These are phyloP conservation scores for Perdita meconis DNA, from an alignment of 2,888 invertebrate species.

Conservation along the genomic window DNA sequence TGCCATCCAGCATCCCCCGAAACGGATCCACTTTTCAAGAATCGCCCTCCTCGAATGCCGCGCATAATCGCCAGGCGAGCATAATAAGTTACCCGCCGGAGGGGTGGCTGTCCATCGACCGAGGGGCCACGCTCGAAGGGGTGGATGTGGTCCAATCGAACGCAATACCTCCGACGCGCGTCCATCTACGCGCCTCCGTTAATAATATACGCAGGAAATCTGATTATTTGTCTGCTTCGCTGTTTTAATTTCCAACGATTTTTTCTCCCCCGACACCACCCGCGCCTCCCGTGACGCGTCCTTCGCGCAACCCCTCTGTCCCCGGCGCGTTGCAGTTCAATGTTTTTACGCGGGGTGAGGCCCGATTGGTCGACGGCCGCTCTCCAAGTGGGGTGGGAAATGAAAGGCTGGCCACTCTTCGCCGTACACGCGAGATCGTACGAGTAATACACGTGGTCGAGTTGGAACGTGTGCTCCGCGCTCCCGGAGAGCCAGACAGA, in stretches of 20 bases:
- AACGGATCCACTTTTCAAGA: background rate
- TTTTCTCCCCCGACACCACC: slow-evolving; percentile 67
- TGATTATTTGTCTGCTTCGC: slow-evolving; percentile 82
- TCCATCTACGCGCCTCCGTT: slow-evolving; percentile 75
- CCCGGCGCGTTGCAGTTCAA: slow-evolving; percentile 70
- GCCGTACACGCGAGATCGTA: slow-evolving; percentile 63
- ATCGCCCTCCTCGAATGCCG: background rate
- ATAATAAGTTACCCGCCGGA: slow-evolving; percentile 19
- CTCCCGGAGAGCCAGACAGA: slow-evolving; percentile 9
- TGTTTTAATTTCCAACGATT: slow-evolving; percentile 82
- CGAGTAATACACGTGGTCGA: slow-evolving; percentile 63
- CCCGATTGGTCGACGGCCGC: slow-evolving; percentile 75
- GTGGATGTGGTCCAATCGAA: slow-evolving; percentile 74
- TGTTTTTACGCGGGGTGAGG: slow-evolving; percentile 75
- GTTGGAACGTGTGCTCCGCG: slow-evolving; percentile 56
- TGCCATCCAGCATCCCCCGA: background rate
- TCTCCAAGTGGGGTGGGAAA: slow-evolving; percentile 69
- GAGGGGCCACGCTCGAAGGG: slow-evolving; percentile 26
- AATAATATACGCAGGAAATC: slow-evolving; percentile 83
- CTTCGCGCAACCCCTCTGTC: slow-evolving; percentile 42
- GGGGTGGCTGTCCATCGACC: slow-evolving; percentile 28
- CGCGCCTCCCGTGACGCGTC: slow-evolving; percentile 47
- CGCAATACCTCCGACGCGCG: slow-evolving; percentile 74
- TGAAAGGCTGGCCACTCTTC: slow-evolving; percentile 71
- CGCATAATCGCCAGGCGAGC: slow-evolving; percentile 14